Evolutionary conservation across 2,113 vertebrate genomes (phyloP).

Genomic region (Parotia lawesii): DNA sequence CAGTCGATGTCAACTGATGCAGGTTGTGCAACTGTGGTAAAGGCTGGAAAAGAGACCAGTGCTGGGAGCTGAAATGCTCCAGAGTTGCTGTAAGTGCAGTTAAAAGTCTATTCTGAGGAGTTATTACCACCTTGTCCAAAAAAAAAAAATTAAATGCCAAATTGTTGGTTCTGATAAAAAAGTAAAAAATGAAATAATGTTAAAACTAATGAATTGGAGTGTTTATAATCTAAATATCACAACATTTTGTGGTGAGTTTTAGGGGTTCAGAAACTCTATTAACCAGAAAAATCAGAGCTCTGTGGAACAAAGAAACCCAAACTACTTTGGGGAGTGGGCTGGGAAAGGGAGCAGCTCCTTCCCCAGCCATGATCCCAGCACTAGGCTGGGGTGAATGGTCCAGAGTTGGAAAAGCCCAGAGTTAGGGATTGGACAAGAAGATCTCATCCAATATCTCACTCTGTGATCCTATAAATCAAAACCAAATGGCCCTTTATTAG

Average conservation of each 20-base stretch:
- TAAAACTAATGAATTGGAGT: background rate
- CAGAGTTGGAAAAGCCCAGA: background rate
- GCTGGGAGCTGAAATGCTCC: background rate
- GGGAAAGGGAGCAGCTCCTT: background rate
- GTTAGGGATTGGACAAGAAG: background rate
- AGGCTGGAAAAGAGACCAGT: background rate
- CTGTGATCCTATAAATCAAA: background rate
- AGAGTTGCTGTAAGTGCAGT: background rate
- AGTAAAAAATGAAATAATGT: background rate
- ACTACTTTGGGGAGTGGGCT: background rate
- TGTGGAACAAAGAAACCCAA: background rate
- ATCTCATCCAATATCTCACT: background rate
- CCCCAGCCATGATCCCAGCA: background rate
- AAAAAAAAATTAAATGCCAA: background rate
- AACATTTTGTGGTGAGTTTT: background rate
- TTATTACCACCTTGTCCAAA: background rate
- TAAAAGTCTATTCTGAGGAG: background rate
- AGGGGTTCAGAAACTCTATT: background rate
- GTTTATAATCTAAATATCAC: background rate
- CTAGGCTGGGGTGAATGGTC: no score
- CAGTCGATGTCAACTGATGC: rapidly evolving
- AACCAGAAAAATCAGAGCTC: background rate
- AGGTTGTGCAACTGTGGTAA: background rate
- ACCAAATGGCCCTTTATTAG: background rate
- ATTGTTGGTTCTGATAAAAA: background rate